Evolutionary conservation across 1,140 invertebrate species (phyloP), one percentile per base, ranked within the genome.

Genomic region (Drosophila miranda): DNA sequence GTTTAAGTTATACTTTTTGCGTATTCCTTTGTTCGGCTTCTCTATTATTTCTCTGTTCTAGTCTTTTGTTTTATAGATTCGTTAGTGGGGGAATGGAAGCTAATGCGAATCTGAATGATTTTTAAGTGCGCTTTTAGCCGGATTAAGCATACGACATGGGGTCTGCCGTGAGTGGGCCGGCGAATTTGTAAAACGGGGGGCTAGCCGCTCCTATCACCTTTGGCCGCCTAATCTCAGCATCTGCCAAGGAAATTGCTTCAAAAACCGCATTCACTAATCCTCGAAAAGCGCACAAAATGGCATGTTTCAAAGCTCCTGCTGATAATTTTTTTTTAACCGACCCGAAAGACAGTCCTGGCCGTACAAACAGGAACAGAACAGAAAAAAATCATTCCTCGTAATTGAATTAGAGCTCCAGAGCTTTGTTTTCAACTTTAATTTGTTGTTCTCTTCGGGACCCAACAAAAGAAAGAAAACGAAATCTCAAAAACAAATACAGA

Each of bases 71-170:
- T 61, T 57, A 77, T 81, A 84, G 81, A 84, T 86, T 84, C 68
- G 81, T 86, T 84, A 63, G 77, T 53, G 23, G 23, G 23, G 38
- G 46, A 50, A 28, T 16, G 45, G 14, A 2, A 59, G 75, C 77
- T 68, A 69, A 81, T 75, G 82, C 51, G 45, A 73, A 63, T 58
- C 44, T 81, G 77, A 87, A 87, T 81, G 73, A 87, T 81, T 70
- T 86, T 75, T 75, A 75, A 75, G 70, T 61, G 72, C 69, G 71
- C 82, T 86, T 86, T 82, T 87, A 80, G 77, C 69, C 43, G 81
- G 78, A 82, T 86, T 87, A 86, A 71, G 78, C 71, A 87, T 83
- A 78, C 75, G 70, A 41, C 79, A 34, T 46, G 63, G 34, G 44
- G 34, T 43, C 34, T 30, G 30, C 30, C 30, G 30, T 30, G 30